Percentiles rank a stretch among this genome's conserved stretches.
These are phyloP conservation scores for Atopsyche davidsoni DNA, from an alignment of 1,140 invertebrate genomes.

Conservation along the genomic window DNA sequence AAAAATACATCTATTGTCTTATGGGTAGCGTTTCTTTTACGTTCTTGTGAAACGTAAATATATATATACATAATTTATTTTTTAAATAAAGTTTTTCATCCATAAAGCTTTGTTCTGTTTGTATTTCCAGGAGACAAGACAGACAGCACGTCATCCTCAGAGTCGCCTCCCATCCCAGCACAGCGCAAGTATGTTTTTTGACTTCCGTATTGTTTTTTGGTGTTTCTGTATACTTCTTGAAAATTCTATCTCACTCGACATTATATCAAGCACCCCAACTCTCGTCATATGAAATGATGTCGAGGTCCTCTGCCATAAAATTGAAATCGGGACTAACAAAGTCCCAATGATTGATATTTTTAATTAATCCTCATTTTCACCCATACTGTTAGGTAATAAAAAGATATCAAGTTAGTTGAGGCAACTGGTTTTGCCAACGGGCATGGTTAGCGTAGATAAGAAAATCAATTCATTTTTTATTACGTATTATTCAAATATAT, in stretches of 20 bases:
- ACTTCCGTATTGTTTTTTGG: neutral
- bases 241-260: neutral
- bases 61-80: neutral
- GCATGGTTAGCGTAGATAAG: neutral
- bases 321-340: neutral
- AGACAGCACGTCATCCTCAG: conserved; percentile 14
- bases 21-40: neutral
- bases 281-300: neutral
- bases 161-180: conserved; percentile 23
- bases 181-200: conserved; percentile 21
- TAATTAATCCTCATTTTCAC: neutral
- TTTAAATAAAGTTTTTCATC: neutral
- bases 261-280: neutral
- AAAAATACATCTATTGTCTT: neutral
- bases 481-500: neutral
- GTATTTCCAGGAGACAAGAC: conserved; percentile 22
- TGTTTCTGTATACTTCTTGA: neutral
- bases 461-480: neutral
- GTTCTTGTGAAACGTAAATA: neutral
- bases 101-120: neutral
- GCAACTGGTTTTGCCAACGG: neutral
- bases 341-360: neutral
- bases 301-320: neutral
- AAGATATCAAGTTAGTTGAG: neutral
- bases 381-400: neutral